Percentiles rank a stretch among this genome's conserved stretches.
Evolutionary conservation across 2,888 invertebrate genomes (phyloP).

Genomic region (Sussaba pulchella): DNA sequence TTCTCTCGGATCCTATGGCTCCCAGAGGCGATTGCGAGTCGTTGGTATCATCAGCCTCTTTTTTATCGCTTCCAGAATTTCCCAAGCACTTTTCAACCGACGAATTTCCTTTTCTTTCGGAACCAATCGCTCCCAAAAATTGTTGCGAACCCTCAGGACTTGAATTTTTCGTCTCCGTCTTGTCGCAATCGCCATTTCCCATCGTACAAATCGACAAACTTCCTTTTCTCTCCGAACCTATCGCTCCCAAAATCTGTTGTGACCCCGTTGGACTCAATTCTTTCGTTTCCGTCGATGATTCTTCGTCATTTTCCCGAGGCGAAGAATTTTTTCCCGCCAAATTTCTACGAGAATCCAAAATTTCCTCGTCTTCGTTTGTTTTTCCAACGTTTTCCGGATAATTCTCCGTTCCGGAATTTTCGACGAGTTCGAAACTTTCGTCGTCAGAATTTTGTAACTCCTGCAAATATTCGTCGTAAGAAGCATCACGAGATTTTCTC

Average conservation of each 20-base stretch:
- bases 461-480: conserved; percentile 52
- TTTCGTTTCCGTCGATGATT: not conserved
- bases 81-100: too few relatives aligned
- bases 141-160: conserved; percentile 39
- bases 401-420: conserved; percentile 9
- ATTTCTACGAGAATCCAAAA: not conserved
- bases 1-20: not conserved
- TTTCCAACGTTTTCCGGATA: conserved; percentile 8
- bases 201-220: conserved; percentile 50
- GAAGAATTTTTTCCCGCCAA: not conserved
- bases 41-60: too few relatives aligned
- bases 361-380: conserved; percentile 2
- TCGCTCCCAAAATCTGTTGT: conserved; percentile 70
- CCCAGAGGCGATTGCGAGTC: not conserved
- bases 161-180: not conserved
- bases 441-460: conserved; percentile 56
- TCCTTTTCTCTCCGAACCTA: conserved; percentile 72
- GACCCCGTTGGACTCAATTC: conserved; percentile 24
- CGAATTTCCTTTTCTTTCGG: conserved; percentile 69
- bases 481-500: conserved; percentile 26
- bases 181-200: not conserved
- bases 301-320: conserved; percentile 6
- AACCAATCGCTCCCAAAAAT: conserved; percentile 72
- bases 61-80: too few relatives aligned
- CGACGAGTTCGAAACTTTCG: conserved; percentile 62